Percentiles rank a stretch among this genome's conserved stretches.
phyloP scores from a whole-genome alignment of 2,797 vertebrate species.

The Gadopsis marmoratus region DNA sequence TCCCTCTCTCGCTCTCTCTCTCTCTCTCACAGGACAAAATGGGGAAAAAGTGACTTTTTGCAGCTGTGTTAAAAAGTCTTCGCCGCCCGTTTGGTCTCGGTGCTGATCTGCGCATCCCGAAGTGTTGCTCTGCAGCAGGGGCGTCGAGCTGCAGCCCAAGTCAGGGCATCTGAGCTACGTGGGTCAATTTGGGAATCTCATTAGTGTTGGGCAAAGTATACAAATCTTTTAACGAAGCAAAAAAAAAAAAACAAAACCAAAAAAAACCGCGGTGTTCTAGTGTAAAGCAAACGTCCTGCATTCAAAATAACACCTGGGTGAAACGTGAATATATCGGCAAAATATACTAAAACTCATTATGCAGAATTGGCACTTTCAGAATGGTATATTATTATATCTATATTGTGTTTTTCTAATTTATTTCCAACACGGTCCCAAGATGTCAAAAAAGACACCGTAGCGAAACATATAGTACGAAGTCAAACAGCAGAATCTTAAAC shows the following conservation, averaged over 20 bases:
- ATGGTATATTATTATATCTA: not conserved
- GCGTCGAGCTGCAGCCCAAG: not conserved
- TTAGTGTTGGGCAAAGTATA: not conserved
- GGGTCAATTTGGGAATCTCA: constrained; percentile 22
- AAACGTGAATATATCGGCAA: not conserved
- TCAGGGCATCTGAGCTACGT: not conserved
- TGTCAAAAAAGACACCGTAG: not conserved
- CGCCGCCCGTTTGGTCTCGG: constrained; percentile 19
- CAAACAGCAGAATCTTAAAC: not conserved
- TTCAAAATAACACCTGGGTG: not conserved
- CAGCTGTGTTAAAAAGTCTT: constrained; percentile 55
- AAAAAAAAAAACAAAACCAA: no score
- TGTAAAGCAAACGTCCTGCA: not conserved
- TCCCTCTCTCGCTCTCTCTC: constrained; percentile 28
- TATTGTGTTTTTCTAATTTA: not conserved
- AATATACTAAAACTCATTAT: not conserved
- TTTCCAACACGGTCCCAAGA: not conserved
- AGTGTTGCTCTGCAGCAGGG: not conserved
- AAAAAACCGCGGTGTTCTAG: no score
- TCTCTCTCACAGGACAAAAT: constrained; percentile 75
- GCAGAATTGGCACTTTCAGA: not conserved
- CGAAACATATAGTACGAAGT: not conserved
- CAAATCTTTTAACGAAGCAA: not conserved
- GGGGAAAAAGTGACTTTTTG: constrained; percentile 72
- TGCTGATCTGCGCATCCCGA: no score